These are phyloP conservation scores for Alligator mississippiensis DNA, from an alignment of 2,113 vertebrate genomes.

Conservation along the genomic window DNA sequence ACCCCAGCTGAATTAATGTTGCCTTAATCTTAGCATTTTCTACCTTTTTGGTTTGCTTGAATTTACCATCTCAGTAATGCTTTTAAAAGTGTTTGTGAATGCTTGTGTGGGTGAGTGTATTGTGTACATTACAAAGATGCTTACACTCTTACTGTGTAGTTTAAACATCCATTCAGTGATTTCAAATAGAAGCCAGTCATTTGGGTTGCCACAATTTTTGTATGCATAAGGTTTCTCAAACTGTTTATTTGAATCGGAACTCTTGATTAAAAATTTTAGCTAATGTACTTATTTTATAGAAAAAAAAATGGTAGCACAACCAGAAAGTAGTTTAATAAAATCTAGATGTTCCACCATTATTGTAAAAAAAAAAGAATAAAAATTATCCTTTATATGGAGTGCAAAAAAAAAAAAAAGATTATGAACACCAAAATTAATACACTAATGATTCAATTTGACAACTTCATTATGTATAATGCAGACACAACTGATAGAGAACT, in stretches of 20 bases:
- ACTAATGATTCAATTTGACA: constrained; percentile 56
- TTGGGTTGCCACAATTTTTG: neutral
- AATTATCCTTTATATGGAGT: neutral
- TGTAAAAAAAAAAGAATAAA: neutral
- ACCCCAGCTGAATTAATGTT: neutral
- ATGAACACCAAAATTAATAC: constrained; percentile 55
- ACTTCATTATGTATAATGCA: constrained; percentile 32
- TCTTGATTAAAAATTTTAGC: neutral
- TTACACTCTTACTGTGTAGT: neutral
- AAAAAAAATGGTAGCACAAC: constrained; percentile 38
- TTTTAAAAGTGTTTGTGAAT: neutral
- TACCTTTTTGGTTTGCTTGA: neutral
- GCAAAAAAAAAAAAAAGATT: constrained; percentile 49
- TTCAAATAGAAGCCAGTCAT: neutral
- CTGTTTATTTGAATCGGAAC: neutral
- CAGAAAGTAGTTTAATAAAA: constrained; percentile 33
- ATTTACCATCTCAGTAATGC: neutral
- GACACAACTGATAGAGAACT: constrained; percentile 38
- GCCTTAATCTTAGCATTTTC: fast-evolving
- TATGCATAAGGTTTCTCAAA: constrained; percentile 20
- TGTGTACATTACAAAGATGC: neutral
- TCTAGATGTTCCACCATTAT: neutral
- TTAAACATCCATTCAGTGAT: neutral
- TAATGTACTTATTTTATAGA: neutral
- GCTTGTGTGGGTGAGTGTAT: neutral